Base-by-base conservation (phyloP, 2,888 invertebrate genomes). In the Prosopocoilus inquinatus region DNA sequence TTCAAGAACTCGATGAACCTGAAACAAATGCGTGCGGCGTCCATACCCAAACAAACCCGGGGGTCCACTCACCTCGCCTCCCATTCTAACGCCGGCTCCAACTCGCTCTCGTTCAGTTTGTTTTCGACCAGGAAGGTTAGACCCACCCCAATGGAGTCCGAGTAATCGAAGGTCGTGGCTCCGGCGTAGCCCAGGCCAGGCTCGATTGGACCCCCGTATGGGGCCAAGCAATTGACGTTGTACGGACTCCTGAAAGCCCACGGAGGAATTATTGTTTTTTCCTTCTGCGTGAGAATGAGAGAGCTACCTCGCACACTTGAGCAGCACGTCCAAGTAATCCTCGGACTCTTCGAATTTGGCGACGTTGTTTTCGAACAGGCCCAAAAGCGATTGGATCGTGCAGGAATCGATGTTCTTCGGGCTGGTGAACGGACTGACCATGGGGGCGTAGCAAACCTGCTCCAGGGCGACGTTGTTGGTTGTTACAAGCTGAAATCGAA, bases 141-240 rank as follows among this genome's bases (percentile, higher is more conserved):
- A 2, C 92, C 81, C 15, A 96, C 75, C 0, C 85, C 88, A 1
- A 80, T 82, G 2, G 89, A 83, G 54, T 84, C 82, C 52, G 81
- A 76, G 66, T 86, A 89, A 48, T 80, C 77, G 0, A 75, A 74
- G 32, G 77, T 74, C 34, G 81, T 81, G 68, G 82, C 87, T n/a
- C 93, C 96, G 20, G 95, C 96, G 35, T 96, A 81, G 1, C 88
- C 87, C 51, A 95, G 81, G 59, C 88, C 90, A 0, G 96, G 93
- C 63, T 91, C 86, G 7, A 94, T 82, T 1, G 95, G 95, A 1
- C 94, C 96, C 32, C 95, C 96, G 79, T 89, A 96, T 0, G 86
- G 80, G 0, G 90, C 90, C 54, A 94, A 77, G 73, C 97, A 98
- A 1, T 80, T 76, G 2, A 82, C 75, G 67, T 79, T 74, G 66